Percentiles rank a stretch among this genome's conserved stretches.
phyloP scores from a whole-genome alignment of 2,113 vertebrate species.

The Ancistrus triradiatus region DNA sequence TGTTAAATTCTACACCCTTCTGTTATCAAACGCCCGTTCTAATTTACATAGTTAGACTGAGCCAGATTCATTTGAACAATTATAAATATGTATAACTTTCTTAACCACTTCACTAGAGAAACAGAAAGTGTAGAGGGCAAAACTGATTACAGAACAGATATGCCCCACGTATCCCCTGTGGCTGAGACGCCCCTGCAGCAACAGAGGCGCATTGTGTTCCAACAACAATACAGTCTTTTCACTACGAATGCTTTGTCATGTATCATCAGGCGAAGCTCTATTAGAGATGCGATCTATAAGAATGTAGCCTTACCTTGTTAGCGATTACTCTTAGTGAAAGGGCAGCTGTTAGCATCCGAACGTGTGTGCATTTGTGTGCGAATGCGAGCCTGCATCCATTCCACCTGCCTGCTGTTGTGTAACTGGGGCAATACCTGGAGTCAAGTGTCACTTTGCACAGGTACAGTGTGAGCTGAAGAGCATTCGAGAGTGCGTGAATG shows the following conservation, averaged over 20 bases:
- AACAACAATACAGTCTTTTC: not conserved
- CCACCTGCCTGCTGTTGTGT: constrained; percentile 71
- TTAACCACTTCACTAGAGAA: too few relatives aligned
- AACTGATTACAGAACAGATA: too few relatives aligned
- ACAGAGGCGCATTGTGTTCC: constrained; percentile 39
- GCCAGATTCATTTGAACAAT: too few relatives aligned
- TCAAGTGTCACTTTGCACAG: constrained; percentile 68
- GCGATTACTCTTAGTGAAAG: constrained; percentile 19
- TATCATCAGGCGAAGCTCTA: not conserved
- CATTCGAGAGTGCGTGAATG: constrained; percentile 32
- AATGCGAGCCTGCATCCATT: constrained; percentile 55
- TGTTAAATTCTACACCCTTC: too few relatives aligned
- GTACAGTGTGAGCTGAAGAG: constrained; percentile 45
- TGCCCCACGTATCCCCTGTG: too few relatives aligned
- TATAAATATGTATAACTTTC: too few relatives aligned
- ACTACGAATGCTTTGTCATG: not conserved
- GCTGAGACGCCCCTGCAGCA: constrained; percentile 7
- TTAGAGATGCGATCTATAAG: constrained; percentile 11
- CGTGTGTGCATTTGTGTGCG: constrained; percentile 41
- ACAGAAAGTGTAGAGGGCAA: too few relatives aligned
- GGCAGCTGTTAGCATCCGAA: constrained; percentile 21
- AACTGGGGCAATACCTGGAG: constrained; percentile 72
- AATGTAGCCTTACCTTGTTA: constrained; percentile 63
- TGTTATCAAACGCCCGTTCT: too few relatives aligned
- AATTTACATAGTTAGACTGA: too few relatives aligned